Evolutionary conservation across 2,113 vertebrate genomes (phyloP).

Genomic region (Dunckerocampus dactyliophorus): DNA sequence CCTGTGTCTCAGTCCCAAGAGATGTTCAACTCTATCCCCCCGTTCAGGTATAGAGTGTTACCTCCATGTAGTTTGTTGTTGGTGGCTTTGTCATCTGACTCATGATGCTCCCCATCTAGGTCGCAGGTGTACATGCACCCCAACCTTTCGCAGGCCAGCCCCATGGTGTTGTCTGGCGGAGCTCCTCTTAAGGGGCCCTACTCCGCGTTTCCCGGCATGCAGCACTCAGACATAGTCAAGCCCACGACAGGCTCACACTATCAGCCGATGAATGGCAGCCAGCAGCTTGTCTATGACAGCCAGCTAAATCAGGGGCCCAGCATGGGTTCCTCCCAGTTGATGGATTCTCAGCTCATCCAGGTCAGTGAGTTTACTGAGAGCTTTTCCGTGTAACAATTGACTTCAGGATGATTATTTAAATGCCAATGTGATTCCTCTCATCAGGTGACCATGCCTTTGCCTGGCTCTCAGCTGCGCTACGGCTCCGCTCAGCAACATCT

Average conservation of each 20-base stretch:
- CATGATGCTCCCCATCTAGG: conserved; percentile 58
- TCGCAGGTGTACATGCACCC: conserved; percentile 99
- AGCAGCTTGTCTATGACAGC: conserved; percentile 89
- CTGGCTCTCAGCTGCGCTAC: conserved; percentile 93
- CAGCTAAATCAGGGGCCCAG: conserved; percentile 87
- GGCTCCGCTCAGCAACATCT: conserved; percentile 95
- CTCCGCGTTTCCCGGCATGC: conserved; percentile 91
- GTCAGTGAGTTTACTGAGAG: conserved; percentile 52
- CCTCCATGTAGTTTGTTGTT: neutral
- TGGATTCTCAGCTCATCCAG: conserved; percentile 98
- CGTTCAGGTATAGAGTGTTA: conserved; percentile 81
- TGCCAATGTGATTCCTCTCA: neutral
- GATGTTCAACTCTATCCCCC: conserved; percentile 94
- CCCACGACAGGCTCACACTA: conserved; percentile 90
- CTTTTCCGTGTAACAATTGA: neutral
- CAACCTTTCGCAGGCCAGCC: conserved; percentile 90
- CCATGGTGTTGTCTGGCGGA: conserved; percentile 93
- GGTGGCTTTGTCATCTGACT: neutral
- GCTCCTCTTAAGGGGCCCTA: conserved; percentile 89
- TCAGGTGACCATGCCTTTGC: conserved; percentile 93
- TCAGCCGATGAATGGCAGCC: conserved; percentile 91
- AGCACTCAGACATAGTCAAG: conserved; percentile 95
- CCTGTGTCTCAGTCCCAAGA: conserved; percentile 98
- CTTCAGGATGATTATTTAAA: neutral
- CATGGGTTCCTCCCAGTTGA: conserved; percentile 91